These are phyloP conservation scores for Stenopsyche tienmushanensis DNA, from an alignment of 1,140 invertebrate species.

Conservation along the genomic window DNA sequence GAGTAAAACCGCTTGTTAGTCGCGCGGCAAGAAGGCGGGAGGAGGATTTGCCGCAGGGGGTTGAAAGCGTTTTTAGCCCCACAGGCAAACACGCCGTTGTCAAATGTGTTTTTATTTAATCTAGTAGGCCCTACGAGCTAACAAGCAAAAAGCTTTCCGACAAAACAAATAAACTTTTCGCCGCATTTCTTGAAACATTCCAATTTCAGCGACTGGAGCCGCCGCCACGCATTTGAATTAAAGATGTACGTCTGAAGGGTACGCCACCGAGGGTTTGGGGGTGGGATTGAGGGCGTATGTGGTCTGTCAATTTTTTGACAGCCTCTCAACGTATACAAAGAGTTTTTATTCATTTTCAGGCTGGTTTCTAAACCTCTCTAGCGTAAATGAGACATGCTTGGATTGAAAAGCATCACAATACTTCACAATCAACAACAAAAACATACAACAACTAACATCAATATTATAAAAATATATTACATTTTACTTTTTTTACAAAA, in stretches of 20 bases:
- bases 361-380: too few species aligned
- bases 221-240: background rate
- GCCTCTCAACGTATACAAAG: too few species aligned
- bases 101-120: conserved; percentile 24
- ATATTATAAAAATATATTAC: too few species aligned
- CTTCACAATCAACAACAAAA: too few species aligned
- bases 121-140: background rate
- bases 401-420: too few species aligned
- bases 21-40: background rate
- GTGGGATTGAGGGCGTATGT: background rate
- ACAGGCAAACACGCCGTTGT: conserved; percentile 18
- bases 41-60: conserved; percentile 1
- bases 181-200: background rate
- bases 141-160: background rate
- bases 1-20: conserved; percentile 22
- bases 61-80: background rate
- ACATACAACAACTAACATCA: too few species aligned
- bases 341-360: too few species aligned
- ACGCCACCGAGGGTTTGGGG: background rate
- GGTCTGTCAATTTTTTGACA: too few species aligned
- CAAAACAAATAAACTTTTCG: conserved; percentile 7
- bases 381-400: too few species aligned
- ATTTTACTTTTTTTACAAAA: too few species aligned
- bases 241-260: background rate
- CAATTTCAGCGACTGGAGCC: background rate